phyloP scores from a whole-genome alignment of 2,797 vertebrate genomes.

The Eulemur coronatus region DNA sequence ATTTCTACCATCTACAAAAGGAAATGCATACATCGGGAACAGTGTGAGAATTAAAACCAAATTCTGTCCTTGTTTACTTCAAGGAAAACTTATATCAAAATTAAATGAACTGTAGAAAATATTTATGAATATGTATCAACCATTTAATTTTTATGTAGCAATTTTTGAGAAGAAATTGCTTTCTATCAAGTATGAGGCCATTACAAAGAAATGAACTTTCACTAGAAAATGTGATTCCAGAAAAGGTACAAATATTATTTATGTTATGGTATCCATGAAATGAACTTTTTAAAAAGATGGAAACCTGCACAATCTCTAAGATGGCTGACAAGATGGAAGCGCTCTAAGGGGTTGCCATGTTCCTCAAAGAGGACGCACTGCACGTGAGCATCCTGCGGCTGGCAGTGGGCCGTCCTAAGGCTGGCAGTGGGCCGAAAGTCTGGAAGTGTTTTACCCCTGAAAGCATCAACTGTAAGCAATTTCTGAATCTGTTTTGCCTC shows the following conservation, averaged over 20 bases:
- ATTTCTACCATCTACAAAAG: background rate
- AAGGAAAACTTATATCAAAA: background rate
- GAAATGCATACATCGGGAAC: background rate
- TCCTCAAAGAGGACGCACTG: background rate
- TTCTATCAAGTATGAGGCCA: background rate
- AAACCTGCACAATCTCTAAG: background rate
- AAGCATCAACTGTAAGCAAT: slow-evolving; percentile 67
- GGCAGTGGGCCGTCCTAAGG: slow-evolving; percentile 30
- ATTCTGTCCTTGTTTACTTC: background rate
- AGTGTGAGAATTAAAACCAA: background rate
- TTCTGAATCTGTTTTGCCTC: slow-evolving; percentile 75
- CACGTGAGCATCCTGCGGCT: background rate
- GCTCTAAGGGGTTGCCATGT: background rate
- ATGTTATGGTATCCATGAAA: background rate
- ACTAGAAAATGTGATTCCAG: background rate
- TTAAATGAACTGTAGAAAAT: background rate
- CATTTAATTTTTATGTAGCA: background rate
- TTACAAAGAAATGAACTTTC: background rate
- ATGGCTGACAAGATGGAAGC: background rate
- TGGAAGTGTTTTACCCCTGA: slow-evolving; percentile 70
- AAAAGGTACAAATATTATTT: background rate
- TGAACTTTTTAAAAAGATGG: background rate
- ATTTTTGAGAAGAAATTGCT: background rate
- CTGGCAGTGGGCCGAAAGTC: slow-evolving; percentile 62
- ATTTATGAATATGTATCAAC: background rate